These are phyloP conservation scores for Lordiphosa collinella DNA, from an alignment of 1,140 invertebrate genomes.

Conservation along the genomic window DNA sequence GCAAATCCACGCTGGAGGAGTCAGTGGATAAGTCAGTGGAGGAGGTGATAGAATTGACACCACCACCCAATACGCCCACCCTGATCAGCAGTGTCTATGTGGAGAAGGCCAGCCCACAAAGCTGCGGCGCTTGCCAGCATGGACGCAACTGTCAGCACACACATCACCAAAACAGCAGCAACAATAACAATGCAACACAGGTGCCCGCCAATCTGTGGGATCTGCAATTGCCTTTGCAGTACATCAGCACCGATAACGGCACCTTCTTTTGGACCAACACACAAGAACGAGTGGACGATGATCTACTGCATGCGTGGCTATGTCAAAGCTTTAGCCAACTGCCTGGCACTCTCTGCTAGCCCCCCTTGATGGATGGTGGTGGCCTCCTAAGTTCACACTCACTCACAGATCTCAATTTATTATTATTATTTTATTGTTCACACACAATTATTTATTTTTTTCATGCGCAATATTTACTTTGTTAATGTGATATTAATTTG, in stretches of 20 bases:
- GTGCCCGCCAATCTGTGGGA: constrained; percentile 34
- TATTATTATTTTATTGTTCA: constrained; percentile 39
- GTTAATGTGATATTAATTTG: constrained; percentile 71
- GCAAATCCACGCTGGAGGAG: constrained; percentile 40
- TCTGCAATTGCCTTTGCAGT: constrained; percentile 55
- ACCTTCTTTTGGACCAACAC: constrained; percentile 74
- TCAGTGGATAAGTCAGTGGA: constrained; percentile 23
- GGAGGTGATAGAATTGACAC: constrained; percentile 28
- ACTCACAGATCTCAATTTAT: constrained; percentile 46
- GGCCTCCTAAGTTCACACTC: not conserved
- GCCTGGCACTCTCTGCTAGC: constrained; percentile 59
- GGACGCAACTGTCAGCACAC: constrained; percentile 75
- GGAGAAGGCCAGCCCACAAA: constrained; percentile 54
- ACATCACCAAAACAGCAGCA: constrained; percentile 33
- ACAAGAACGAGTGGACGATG: constrained; percentile 66
- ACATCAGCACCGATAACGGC: constrained; percentile 72
- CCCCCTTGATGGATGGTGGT: not conserved
- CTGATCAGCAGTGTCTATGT: constrained; percentile 64
- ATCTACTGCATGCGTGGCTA: constrained; percentile 62
- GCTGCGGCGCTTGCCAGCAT: constrained; percentile 57
- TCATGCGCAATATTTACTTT: constrained; percentile 66
- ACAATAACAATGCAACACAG: constrained; percentile 16
- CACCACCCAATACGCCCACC: constrained; percentile 67
- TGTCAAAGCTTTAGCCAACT: constrained; percentile 66
- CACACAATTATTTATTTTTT: constrained; percentile 55